These are phyloP conservation scores for Mirounga angustirostris DNA, from an alignment of 2,113 vertebrate species.

Conservation along the genomic window DNA sequence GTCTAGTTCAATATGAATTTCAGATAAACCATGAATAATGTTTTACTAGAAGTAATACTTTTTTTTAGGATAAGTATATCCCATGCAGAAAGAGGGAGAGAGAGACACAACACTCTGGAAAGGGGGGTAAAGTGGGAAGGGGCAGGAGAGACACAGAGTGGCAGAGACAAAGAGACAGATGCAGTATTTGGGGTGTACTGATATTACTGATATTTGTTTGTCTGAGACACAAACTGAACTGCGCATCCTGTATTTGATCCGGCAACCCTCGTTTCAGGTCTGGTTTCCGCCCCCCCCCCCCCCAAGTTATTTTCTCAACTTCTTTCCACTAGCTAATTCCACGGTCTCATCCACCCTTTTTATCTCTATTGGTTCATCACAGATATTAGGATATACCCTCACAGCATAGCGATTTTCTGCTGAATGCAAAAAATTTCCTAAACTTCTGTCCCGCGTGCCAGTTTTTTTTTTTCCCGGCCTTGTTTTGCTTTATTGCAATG, in stretches of 20 bases:
- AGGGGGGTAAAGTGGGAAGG: not conserved
- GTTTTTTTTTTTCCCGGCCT: not conserved
- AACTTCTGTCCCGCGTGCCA: not conserved
- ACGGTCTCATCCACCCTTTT: not conserved
- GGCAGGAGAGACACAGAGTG: not conserved
- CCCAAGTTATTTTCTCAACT: not conserved
- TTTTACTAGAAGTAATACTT: not conserved
- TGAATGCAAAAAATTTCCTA: not conserved
- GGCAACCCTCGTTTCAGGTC: not conserved
- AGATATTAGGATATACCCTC: not conserved
- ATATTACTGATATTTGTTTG: not conserved
- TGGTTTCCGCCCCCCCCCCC: fast-evolving
- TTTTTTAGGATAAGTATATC: not conserved
- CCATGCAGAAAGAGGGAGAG: not conserved
- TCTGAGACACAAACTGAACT: not conserved
- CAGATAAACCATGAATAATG: not conserved
- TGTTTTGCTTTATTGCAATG: not conserved
- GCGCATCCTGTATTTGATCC: not conserved
- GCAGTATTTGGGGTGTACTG: not conserved
- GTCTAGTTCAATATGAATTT: not conserved
- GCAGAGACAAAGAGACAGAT: not conserved
- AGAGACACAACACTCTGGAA: not conserved
- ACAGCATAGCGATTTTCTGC: not conserved
- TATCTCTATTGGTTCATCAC: not conserved
- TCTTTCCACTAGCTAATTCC: not conserved